Evolutionary conservation across 2,888 invertebrate species (phyloP), one percentile per base, ranked within the genome.

Genomic region (Drymonia ruficornis): DNA sequence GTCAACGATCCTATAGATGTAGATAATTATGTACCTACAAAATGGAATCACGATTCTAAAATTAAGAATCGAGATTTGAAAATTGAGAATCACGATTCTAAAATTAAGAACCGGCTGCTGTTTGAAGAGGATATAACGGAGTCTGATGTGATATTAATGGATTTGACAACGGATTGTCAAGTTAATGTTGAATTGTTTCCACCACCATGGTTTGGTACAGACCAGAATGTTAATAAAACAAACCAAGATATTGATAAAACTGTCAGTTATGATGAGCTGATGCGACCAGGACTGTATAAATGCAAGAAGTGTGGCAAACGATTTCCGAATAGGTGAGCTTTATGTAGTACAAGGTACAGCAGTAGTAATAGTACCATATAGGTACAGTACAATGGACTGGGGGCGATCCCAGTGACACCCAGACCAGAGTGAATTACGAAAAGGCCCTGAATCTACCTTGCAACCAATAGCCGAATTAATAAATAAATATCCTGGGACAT

Each of bases 251-350:
- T 6, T 3, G 31, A 29, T 0, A 52, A 56, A 3, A 74, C 75
- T 61, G 62, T 83, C 0, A 78, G 78, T 61, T 81, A 76, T 42
- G 71, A 84, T 23, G 70, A 74, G 0, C 52, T 86, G 4, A 42
- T 74, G 0, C 65, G 50, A 4, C 66, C 74, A 0, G 74, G 75
- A 0, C 34, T 70, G 0, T 77, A 61, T 62, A 46, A 57, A 0
- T 86, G 86, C 47, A 74, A 52, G 15, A 70, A 55, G 2, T 86
- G 86, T 45, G 43, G 43, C 0, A 55, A 60, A 6, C 52, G 54
- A 0, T 86, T 81, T 50, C 68, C 70, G 18, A 76, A 70, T 29
- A 76, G 83, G 86, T 84, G 16, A 76, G 78, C 67, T 34, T 29
- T 46, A 16, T 18, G n/a, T 43, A 9, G 18, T 43, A 16, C 42